A percentile compares a stretch with the other conserved stretches of the same genome.
Evolutionary conservation across 2,797 vertebrate species (phyloP).

Genomic region (Halcyon chelicuti): DNA sequence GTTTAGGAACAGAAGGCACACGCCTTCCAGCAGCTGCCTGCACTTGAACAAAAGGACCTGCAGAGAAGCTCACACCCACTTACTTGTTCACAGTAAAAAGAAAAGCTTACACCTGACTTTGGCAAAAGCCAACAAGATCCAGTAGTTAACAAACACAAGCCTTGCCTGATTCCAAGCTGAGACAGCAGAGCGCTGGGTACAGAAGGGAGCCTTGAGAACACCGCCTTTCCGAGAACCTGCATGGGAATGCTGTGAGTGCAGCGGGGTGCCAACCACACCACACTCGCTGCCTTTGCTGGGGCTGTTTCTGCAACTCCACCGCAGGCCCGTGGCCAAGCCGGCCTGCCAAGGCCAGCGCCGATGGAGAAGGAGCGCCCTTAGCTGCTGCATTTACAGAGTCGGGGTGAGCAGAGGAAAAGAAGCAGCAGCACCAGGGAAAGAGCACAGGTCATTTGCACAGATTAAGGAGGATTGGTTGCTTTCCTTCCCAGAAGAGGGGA

Average conservation of each 20-base stretch:
- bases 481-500: not conserved
- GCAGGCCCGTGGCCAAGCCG: rapidly evolving
- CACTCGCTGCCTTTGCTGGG: not conserved
- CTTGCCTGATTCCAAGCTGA: not conserved
- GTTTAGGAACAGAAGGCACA: not conserved
- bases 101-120: not conserved
- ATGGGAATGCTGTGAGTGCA: rapidly evolving
- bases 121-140: not conserved
- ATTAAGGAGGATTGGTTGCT: not conserved
- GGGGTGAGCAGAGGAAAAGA: not conserved
- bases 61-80: not conserved
- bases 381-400: not conserved
- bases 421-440: not conserved
- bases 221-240: not conserved
- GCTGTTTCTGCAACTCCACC: not conserved
- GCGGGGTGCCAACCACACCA: not conserved
- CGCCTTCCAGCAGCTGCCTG: not conserved
- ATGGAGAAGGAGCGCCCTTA: not conserved
- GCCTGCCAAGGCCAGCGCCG: not conserved
- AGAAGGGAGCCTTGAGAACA: not conserved
- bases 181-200: not conserved
- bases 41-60: not conserved
- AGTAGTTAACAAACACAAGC: not conserved
- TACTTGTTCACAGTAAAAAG: not conserved
- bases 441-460: not conserved